phyloP scores from a whole-genome alignment of 2,888 invertebrate species.

The Phortica magna region DNA sequence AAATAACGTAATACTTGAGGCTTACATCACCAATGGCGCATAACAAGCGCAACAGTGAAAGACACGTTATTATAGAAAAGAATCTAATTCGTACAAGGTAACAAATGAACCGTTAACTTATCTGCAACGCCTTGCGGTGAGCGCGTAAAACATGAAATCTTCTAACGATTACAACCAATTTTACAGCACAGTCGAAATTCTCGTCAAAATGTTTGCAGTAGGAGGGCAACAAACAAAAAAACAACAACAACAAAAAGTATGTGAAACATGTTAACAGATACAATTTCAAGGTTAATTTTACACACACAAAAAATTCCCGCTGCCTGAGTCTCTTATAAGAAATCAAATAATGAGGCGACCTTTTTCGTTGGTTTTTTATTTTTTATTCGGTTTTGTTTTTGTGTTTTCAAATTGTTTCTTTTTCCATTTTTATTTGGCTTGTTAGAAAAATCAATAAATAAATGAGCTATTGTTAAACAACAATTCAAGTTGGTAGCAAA shows the following conservation, averaged over 20 bases:
- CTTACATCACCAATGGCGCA: slow-evolving; percentile 2
- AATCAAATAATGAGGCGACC: slow-evolving; percentile 20
- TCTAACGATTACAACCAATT: slow-evolving; percentile 19
- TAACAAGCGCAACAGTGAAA: not conserved
- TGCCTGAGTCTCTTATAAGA: not conserved
- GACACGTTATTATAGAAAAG: too few species aligned
- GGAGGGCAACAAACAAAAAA: slow-evolving; percentile 7
- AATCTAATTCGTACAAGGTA: slow-evolving; percentile 11
- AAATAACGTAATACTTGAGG: not conserved
- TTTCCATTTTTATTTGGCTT: not conserved
- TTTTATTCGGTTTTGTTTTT: not conserved
- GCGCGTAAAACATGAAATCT: slow-evolving; percentile 16
- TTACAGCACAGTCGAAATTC: slow-evolving; percentile 8
- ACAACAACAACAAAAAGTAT: not conserved
- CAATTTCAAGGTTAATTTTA: slow-evolving; percentile 51
- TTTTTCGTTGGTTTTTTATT: not conserved
- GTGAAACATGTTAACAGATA: slow-evolving; percentile 18
- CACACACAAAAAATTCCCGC: slow-evolving; percentile 37
- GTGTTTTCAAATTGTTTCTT: too few species aligned
- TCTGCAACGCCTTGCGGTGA: not conserved
- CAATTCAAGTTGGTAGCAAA: not conserved
- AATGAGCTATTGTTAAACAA: slow-evolving; percentile 23
- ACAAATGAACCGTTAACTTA: not conserved
- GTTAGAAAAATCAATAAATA: slow-evolving; percentile 25
- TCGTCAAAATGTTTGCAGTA: not conserved